Percentiles rank a stretch among this genome's conserved stretches.
Conservation (phyloP, 1,140 invertebrate species). For the Drosophila santomea region DNA sequence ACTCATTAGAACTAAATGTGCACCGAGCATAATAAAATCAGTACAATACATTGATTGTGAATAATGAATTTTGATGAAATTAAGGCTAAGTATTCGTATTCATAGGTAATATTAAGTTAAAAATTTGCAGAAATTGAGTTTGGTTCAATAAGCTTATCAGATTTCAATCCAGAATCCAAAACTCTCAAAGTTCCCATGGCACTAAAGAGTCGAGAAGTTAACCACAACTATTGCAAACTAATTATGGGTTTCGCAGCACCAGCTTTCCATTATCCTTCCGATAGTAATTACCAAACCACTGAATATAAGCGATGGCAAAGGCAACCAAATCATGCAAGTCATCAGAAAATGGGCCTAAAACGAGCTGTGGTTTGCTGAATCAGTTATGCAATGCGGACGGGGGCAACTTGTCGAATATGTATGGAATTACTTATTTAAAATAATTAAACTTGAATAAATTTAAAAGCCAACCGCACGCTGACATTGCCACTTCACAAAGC, state of each 20-base stretch:
- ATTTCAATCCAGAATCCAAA: background rate
- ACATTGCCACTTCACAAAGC: conserved; percentile 26
- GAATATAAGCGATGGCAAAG: conserved; percentile 13
- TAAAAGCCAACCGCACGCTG: conserved; percentile 30
- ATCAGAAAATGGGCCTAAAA: conserved; percentile 33
- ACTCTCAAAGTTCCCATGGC: background rate
- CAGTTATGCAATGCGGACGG: conserved; percentile 7
- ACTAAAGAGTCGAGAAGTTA: conserved; percentile 10
- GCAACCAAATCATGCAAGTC: conserved; percentile 34
- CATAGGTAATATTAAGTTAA: background rate
- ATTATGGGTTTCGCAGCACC: conserved; percentile 15
- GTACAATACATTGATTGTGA: background rate
- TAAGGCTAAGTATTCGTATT: background rate
- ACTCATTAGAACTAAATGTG: conserved; percentile 25
- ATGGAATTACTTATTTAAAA: conserved; percentile 52
- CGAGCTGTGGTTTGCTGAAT: conserved; percentile 31
- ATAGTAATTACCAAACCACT: conserved; percentile 33
- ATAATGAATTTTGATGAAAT: background rate
- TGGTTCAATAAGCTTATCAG: background rate
- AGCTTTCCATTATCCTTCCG: conserved; percentile 10
- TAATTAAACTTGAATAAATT: conserved; percentile 48
- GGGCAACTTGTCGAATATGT: conserved; percentile 24
- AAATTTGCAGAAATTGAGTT: background rate
- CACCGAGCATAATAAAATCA: background rate
- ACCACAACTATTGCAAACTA: conserved; percentile 30